Conservation (phyloP, 2,113 vertebrate species). For the Nothoprocta pentlandii region DNA sequence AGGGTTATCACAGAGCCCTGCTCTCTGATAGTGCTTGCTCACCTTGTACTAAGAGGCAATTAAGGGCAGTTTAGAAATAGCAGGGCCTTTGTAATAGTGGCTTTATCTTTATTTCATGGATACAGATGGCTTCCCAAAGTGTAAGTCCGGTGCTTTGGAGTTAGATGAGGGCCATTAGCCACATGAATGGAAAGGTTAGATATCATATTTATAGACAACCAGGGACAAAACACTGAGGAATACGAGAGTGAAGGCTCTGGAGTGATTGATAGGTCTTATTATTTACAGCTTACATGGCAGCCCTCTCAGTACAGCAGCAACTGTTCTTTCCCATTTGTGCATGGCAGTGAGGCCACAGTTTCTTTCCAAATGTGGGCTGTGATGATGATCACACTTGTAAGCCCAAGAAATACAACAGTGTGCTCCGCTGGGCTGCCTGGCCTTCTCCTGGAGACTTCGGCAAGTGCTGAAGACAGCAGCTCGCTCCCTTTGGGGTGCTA, state of each 20-base stretch:
- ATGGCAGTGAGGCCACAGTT: neutral
- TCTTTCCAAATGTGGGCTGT: neutral
- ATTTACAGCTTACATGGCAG: neutral
- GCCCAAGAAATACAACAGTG: neutral
- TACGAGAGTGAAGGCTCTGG: neutral
- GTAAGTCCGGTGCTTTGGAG: constrained; percentile 5
- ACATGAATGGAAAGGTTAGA: neutral
- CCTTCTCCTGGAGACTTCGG: neutral
- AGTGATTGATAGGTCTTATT: neutral
- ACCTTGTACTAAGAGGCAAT: neutral
- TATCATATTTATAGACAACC: neutral
- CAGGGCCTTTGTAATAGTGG: neutral
- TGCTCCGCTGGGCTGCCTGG: neutral
- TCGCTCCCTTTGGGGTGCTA: neutral
- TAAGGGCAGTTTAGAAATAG: neutral
- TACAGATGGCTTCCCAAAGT: neutral
- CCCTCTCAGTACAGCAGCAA: neutral
- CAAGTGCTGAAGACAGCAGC: neutral
- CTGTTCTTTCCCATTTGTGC: neutral
- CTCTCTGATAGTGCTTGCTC: neutral
- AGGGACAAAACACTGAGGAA: neutral
- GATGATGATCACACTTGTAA: neutral
- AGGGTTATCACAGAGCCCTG: neutral
- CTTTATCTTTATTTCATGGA: constrained; percentile 13
- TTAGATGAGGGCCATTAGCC: neutral